Base-by-base conservation (phyloP, 2,888 invertebrate species). In the Limenitis camilla region DNA sequence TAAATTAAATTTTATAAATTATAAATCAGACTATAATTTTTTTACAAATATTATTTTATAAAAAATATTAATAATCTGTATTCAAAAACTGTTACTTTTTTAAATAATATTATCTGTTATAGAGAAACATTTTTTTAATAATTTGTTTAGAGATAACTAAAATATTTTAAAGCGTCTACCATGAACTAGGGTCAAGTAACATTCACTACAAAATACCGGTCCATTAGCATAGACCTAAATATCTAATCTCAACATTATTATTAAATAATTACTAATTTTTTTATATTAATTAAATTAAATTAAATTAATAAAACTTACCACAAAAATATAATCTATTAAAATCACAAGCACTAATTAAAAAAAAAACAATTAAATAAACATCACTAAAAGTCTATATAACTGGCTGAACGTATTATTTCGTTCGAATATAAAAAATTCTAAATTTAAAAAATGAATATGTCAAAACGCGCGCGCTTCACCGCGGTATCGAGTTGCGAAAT, bases 391-490 rank as follows among this genome's bases (percentile, higher is more conserved):
- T 7, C 1, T n/a, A 32, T 11, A 8, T 27, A 44, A 39, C 5
- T 19, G 38, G n/a, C 38, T 30, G 19, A 38, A 36, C 6, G 4
- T 5, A 31, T 19, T 32, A 5, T n/a, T 36, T 48, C n/a, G 10
- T 44, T 19, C 7, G 29, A 19, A 39, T n/a, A 35, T 43, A 29
- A 44, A 43, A 19, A 31, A 28, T 41, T 43, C 36, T 40, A 40
- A 46, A 44, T 42, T 40, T 40, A 35, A 48, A 51, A 51, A 33
- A 45, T 48, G 47, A 8, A 53, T 44, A 39, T 47, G 51, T 51
- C 47, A 48, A 48, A 50, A 39, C 49, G 53, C 56, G 50, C 56
- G 53, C 56, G 53, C 53, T 48, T 51, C 44, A 30, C 50, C 44
- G 51, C 44, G 31, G 43, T 9, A 28, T 39, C 33, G 43, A 33